A percentile compares a stretch with the other conserved stretches of the same genome.
Evolutionary conservation across 2,888 invertebrate species (phyloP).

Genomic region (Hipparchia semele): DNA sequence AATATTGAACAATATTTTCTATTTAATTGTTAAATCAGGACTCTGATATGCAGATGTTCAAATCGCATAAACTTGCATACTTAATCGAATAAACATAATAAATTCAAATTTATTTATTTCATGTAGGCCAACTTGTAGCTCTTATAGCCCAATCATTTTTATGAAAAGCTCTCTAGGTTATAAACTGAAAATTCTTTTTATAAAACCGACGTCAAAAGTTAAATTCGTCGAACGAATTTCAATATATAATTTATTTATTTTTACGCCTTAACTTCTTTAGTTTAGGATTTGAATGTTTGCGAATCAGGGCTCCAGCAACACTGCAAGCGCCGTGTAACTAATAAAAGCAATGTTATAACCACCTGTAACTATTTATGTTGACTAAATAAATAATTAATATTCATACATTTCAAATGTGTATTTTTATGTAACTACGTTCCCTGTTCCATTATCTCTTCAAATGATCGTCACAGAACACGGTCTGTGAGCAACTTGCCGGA

Average conservation of each 20-base stretch:
- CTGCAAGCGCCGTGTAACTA: conserved; percentile 51
- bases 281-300: background rate
- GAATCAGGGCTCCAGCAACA: conserved; percentile 37
- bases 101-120: too few species aligned
- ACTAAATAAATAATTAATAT: conserved; percentile 66
- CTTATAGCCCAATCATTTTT: too few species aligned
- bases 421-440: background rate
- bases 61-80: background rate
- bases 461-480: too few species aligned
- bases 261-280: background rate
- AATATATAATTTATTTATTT: too few species aligned
- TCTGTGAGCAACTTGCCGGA: too few species aligned
- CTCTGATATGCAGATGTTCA: background rate
- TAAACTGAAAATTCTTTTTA: too few species aligned
- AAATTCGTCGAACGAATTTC: too few species aligned
- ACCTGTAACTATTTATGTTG: conserved; percentile 63
- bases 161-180: too few species aligned
- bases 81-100: background rate
- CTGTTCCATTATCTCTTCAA: background rate
- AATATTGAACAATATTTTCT: conserved; percentile 62
- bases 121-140: too few species aligned
- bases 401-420: conserved; percentile 47
- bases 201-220: too few species aligned
- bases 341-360: conserved; percentile 52
- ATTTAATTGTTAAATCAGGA: conserved; percentile 41